Conservation (phyloP, 2,113 vertebrate species). For the Oreotrochilus melanogaster region DNA sequence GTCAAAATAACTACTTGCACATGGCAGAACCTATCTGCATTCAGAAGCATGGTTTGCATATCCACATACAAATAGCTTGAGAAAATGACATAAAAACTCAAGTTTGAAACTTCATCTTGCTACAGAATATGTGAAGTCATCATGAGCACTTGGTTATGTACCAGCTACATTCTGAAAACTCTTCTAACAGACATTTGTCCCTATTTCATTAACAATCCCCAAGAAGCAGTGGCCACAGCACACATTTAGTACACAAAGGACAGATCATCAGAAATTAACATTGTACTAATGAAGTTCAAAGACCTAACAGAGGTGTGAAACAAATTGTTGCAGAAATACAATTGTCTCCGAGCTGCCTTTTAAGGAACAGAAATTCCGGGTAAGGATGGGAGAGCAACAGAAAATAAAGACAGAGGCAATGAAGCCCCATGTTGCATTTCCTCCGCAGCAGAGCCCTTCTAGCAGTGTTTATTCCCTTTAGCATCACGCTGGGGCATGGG, state of each 20-base stretch:
- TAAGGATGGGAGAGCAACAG: neutral
- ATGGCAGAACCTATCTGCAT: neutral
- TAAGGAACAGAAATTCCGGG: neutral
- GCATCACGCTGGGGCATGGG: neutral
- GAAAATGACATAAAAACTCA: neutral
- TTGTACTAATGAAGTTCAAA: neutral
- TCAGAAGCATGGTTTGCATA: neutral
- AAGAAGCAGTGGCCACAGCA: neutral
- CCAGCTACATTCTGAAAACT: neutral
- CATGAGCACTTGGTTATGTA: neutral
- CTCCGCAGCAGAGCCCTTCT: neutral
- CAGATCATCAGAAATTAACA: neutral
- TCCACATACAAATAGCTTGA: accelerated
- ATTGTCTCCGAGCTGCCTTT: neutral
- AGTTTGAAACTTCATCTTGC: neutral
- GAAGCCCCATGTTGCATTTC: neutral
- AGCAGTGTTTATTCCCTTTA: neutral
- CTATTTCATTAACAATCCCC: neutral
- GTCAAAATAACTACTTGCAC: neutral
- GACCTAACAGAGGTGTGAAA: neutral
- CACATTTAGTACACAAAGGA: neutral
- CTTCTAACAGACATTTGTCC: neutral
- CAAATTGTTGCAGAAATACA: neutral
- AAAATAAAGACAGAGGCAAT: neutral
- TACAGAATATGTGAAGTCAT: neutral